phyloP scores from a whole-genome alignment of 2,113 vertebrate species.

The Peromyscus maniculatus region DNA sequence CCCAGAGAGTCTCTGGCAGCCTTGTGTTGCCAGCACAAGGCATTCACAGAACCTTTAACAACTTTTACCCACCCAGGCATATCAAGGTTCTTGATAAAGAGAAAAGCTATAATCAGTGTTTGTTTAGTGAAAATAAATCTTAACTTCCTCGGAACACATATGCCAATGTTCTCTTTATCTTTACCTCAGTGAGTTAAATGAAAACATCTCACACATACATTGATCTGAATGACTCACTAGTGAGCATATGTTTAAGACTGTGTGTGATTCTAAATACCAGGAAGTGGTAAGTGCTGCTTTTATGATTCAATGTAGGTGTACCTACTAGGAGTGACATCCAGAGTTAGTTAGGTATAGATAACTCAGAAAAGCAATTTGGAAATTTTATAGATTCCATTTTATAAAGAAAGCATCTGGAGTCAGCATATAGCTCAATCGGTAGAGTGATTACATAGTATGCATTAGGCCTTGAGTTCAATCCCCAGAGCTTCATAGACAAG shows the following conservation, averaged over 20 bases:
- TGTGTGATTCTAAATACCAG: not conserved
- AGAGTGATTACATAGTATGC: not conserved
- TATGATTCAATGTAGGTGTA: not conserved
- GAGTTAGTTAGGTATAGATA: not conserved
- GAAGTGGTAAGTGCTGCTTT: not conserved
- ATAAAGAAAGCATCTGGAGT: not conserved
- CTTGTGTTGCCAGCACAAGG: not conserved
- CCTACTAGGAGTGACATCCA: too few species aligned
- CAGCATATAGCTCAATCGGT: not conserved
- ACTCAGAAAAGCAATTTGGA: not conserved
- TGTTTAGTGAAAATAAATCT: constrained; percentile 6
- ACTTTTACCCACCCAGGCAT: not conserved
- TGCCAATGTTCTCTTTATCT: not conserved
- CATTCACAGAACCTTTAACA: not conserved
- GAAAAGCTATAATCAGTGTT: not conserved
- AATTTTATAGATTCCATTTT: not conserved
- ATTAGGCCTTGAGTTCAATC: not conserved
- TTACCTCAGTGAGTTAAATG: not conserved
- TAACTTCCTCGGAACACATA: not conserved
- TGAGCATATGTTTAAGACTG: not conserved
- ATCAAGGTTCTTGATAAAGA: not conserved
- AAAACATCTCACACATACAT: not conserved
- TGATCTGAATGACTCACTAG: not conserved
- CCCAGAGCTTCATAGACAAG: not conserved
- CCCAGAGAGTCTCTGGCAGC: not conserved